These are phyloP conservation scores for Pammene fasciana DNA, from an alignment of 2,888 invertebrate genomes.

Conservation along the genomic window DNA sequence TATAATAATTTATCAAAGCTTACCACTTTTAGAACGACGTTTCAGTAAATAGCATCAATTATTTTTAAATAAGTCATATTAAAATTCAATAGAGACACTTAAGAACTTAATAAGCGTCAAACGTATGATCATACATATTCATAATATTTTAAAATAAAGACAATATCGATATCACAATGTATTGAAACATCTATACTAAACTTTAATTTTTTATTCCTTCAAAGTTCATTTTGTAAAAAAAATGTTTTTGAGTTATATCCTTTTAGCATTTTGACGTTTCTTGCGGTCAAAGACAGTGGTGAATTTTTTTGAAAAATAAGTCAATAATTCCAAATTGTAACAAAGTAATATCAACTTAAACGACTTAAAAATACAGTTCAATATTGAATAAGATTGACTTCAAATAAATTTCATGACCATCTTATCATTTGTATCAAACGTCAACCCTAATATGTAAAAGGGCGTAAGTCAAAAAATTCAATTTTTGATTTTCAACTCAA, in stretches of 20 bases:
- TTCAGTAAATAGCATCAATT: slow-evolving; percentile 4
- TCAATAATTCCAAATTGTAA: slow-evolving; percentile 48
- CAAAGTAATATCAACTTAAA: slow-evolving; percentile 45
- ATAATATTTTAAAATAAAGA: slow-evolving; percentile 49
- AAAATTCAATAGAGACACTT: slow-evolving; percentile 34
- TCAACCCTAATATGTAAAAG: slow-evolving; percentile 41
- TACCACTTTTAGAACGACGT: not conserved
- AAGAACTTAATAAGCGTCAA: too few species aligned
- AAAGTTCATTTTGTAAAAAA: not conserved
- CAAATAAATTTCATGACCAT: slow-evolving; percentile 57
- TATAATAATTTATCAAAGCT: too few species aligned
- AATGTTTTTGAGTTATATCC: slow-evolving; percentile 1
- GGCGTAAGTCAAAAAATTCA: slow-evolving; percentile 44
- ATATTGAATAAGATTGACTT: slow-evolving; percentile 44
- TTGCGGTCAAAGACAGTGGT: slow-evolving; percentile 62
- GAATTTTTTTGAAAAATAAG: slow-evolving; percentile 56
- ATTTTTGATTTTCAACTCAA: slow-evolving; percentile 41
- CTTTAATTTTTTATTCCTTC: not conserved
- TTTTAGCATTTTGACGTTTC: slow-evolving; percentile 12
- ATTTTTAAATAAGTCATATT: slow-evolving; percentile 32
- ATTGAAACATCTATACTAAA: not conserved
- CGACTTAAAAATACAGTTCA: slow-evolving; percentile 16
- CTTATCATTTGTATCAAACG: slow-evolving; percentile 57
- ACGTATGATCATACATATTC: slow-evolving; percentile 49
- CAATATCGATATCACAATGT: slow-evolving; percentile 47